Evolutionary conservation across 1,140 invertebrate species (phyloP).

Genomic region (Probaryconus sp.): DNA sequence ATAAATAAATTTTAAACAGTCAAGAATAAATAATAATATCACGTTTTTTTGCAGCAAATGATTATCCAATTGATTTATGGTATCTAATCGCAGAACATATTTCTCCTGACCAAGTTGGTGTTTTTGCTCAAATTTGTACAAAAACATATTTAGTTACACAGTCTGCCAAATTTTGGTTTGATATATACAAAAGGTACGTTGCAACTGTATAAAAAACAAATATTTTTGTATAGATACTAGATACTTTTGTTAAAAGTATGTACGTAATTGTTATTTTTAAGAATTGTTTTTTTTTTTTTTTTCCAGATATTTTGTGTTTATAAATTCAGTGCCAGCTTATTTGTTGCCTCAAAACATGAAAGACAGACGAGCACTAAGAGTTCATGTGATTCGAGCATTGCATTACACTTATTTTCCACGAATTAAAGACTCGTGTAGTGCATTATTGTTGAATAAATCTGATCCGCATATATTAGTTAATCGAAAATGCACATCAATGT

Average conservation of each 20-base stretch:
- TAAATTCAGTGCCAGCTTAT: constrained; percentile 8
- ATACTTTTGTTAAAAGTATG: no score
- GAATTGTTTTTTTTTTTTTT: neutral
- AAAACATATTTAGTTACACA: constrained; percentile 45
- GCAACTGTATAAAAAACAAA: no score
- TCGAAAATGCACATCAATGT: constrained; percentile 28
- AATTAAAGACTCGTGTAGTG: neutral
- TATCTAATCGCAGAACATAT: constrained; percentile 31
- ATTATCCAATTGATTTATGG: constrained; percentile 50
- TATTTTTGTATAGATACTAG: no score
- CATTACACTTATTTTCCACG: constrained; percentile 28
- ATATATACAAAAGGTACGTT: constrained; percentile 39
- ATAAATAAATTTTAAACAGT: neutral
- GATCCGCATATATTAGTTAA: constrained; percentile 35
- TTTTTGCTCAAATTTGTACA: constrained; percentile 46
- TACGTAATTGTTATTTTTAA: neutral
- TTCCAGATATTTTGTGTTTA: constrained; percentile 8
- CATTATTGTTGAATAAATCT: neutral
- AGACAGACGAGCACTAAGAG: constrained; percentile 21
- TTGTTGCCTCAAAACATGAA: constrained; percentile 16
- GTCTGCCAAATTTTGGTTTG: constrained; percentile 32
- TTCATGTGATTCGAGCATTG: constrained; percentile 19
- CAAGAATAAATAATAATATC: neutral
- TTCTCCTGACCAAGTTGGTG: constrained; percentile 35
- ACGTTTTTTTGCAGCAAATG: constrained; percentile 18